Evolutionary conservation across 2,797 vertebrate genomes (phyloP), one percentile per base, ranked within the genome.

Genomic region (Phaenicophaeus curvirostris): DNA sequence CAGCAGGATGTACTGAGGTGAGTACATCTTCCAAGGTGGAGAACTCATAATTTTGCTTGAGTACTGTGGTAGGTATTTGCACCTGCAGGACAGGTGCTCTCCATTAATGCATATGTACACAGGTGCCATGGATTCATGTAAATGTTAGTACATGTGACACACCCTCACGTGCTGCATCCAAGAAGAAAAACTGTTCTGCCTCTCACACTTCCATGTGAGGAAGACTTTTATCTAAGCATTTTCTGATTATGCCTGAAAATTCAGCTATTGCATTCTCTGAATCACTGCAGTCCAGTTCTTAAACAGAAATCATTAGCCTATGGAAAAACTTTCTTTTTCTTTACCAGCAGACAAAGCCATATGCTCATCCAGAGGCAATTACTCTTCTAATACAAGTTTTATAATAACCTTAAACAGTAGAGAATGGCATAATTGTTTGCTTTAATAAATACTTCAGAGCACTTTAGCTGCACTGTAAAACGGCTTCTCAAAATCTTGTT

Each of bases 361-460:
- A 81, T 78, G 55, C 62, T 92, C 89, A 82, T 86, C 87, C 66
- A 90, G 92, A 85, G 66, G 82, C 92, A 93, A 95, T 96, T 96
- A 94, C 62, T 95, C 35, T 9, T 76, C 66, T 88, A 92, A 92
- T 82, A 79, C 37, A 84, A 88, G 58, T 77, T 93, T 46, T 79
- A 12, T 81, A 89, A 94, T 86, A 93, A 85, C 48, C 79, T 89
- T 95, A 94, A 96, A 90, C 16, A 57, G 59, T 46, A 73, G 48
- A 82, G 59, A 93, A 94, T 90, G 37, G 31, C 80, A 93, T 90
- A 92, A 90, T 72, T 87, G 79, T 93, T 96, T 95, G 66, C 79
- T 90, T 94, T 96, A 94, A 97, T 95, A 97, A 96, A 97, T 92
- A 92, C 76, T 84, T 91, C n/a, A 55, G 85, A 69, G 48, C 58